Percentiles rank a stretch among this genome's conserved stretches.
phyloP scores from a whole-genome alignment of 2,797 vertebrate species.

The Decapterus maruadsi region DNA sequence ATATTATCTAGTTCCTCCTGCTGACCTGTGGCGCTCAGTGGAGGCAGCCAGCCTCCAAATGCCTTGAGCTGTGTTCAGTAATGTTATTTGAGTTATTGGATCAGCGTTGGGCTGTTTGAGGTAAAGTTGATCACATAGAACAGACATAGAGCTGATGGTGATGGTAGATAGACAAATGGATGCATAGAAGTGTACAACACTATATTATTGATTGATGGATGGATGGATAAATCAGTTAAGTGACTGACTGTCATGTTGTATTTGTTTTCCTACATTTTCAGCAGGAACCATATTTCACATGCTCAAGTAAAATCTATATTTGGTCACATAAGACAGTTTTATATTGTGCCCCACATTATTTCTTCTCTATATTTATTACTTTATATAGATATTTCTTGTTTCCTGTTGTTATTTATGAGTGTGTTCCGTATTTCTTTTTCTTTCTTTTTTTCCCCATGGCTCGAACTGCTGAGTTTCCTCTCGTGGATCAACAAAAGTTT shows the following conservation, averaged over 20 bases:
- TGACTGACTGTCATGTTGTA: background rate
- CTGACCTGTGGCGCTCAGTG: no score
- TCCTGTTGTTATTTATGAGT: background rate
- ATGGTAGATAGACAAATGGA: background rate
- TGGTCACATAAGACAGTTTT: background rate
- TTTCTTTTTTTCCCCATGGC: background rate
- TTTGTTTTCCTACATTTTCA: background rate
- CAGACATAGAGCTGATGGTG: background rate
- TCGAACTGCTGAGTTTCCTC: background rate
- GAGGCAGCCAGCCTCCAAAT: no score
- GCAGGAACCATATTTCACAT: background rate
- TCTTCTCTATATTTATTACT: background rate
- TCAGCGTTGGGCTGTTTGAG: background rate
- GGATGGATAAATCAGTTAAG: background rate
- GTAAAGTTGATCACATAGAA: no score
- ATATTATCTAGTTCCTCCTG: no score
- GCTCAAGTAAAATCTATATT: background rate
- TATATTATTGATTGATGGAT: background rate
- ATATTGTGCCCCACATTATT: background rate
- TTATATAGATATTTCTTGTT: background rate
- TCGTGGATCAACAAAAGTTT: slow-evolving; percentile 38
- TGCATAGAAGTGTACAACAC: background rate
- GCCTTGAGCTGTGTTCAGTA: background rate
- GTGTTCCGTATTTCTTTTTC: no score
- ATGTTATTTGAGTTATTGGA: background rate